These are phyloP conservation scores for Drosophila borborema DNA, from an alignment of 2,888 invertebrate genomes.

Conservation along the genomic window DNA sequence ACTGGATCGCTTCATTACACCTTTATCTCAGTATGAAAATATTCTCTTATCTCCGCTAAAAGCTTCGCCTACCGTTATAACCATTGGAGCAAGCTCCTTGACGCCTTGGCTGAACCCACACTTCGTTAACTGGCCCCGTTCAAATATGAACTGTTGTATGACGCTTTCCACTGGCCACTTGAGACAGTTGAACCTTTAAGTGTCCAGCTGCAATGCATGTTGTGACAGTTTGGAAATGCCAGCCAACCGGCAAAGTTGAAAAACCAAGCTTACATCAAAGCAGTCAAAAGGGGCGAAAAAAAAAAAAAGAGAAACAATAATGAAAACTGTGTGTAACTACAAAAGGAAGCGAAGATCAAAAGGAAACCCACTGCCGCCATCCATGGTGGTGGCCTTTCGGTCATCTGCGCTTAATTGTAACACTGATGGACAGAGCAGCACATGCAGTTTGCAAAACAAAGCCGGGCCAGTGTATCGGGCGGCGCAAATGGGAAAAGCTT, in stretches of 20 bases:
- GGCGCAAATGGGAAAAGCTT: constrained; percentile 46
- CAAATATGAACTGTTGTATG: neutral
- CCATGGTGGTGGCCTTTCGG: constrained; percentile 31
- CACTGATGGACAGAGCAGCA: constrained; percentile 55
- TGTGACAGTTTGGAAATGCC: constrained; percentile 23
- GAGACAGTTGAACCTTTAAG: constrained; percentile 12
- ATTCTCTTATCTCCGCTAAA: too few species aligned
- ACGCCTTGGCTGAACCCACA: neutral
- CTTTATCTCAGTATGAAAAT: too few species aligned
- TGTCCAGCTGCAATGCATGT: neutral
- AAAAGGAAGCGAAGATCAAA: constrained; percentile 34
- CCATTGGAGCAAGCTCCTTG: too few species aligned
- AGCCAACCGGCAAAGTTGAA: constrained; percentile 37
- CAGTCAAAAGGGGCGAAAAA: neutral
- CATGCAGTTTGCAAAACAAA: constrained; percentile 58
- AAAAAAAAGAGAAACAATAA: constrained; percentile 9
- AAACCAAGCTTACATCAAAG: constrained; percentile 33
- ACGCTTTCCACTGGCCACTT: constrained; percentile 22
- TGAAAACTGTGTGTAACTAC: constrained; percentile 12
- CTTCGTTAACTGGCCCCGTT: neutral
- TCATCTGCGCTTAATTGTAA: constrained; percentile 60
- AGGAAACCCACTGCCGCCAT: neutral
- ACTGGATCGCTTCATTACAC: too few species aligned
- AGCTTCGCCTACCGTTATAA: too few species aligned
- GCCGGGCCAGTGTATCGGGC: constrained; percentile 34